phyloP scores from a whole-genome alignment of 1,140 invertebrate genomes.

The Lasioglossum albipes region DNA sequence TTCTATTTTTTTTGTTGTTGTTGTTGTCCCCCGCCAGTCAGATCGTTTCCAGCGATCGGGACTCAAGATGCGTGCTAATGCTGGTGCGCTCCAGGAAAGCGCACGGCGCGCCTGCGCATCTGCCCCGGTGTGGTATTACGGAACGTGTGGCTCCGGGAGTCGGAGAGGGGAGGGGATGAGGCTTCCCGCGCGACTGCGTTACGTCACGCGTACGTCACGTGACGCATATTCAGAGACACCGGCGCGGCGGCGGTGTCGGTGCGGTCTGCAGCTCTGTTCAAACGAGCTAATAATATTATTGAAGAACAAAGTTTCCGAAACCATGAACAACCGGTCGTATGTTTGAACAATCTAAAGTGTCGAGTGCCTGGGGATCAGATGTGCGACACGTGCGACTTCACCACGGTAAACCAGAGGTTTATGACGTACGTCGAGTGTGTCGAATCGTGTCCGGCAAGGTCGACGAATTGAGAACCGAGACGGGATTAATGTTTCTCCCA shows the following conservation, averaged over 20 bases:
- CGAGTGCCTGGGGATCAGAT: neutral
- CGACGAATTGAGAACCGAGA: slow-evolving; percentile 32
- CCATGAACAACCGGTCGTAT: neutral
- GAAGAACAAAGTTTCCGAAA: slow-evolving; percentile 8
- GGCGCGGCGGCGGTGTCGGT: slow-evolving; percentile 48
- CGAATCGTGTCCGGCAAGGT: slow-evolving; percentile 14
- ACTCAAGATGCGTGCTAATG: slow-evolving; percentile 51
- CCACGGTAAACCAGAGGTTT: neutral
- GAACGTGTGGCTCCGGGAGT: neutral
- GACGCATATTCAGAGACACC: slow-evolving; percentile 53
- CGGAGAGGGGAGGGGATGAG: slow-evolving; percentile 32
- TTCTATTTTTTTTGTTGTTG: neutral
- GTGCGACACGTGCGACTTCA: slow-evolving; percentile 9
- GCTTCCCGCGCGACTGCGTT: slow-evolving; percentile 65
- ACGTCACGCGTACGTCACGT: slow-evolving; percentile 66
- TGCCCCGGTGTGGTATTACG: slow-evolving; percentile 38
- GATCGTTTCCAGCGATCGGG: slow-evolving; percentile 41
- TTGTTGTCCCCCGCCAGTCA: slow-evolving; percentile 28
- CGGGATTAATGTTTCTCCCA: neutral
- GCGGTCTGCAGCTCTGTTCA: slow-evolving; percentile 37
- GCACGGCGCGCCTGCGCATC: slow-evolving; percentile 50
- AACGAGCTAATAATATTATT: slow-evolving; percentile 34
- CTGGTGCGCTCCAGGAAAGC: slow-evolving; percentile 53
- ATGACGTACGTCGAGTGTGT: too few relatives aligned
- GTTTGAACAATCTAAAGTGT: neutral